Base-by-base conservation (phyloP, 2,113 vertebrate genomes). In the Corythornis vintsioides region DNA sequence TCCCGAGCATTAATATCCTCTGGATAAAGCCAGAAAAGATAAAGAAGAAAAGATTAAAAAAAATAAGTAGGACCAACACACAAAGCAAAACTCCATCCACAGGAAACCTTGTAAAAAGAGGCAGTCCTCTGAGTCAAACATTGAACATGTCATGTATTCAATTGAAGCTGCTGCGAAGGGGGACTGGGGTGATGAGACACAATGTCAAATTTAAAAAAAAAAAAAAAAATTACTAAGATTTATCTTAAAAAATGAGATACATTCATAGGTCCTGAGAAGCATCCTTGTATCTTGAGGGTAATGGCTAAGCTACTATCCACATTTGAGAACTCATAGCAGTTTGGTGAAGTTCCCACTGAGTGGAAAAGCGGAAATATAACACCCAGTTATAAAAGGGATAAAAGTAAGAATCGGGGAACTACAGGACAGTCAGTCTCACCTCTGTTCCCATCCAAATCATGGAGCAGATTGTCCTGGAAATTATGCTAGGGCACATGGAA, bases 161-260 rank as follows among this genome's bases (percentile, higher is more conserved):
- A 99, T 99, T 60, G 99, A 99, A 96, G 99, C 99, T 0, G 99
- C 99, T 77, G 99, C 98, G 35, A 99, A 99, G 96, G 98, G 98
- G 85, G 97, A 98, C 79, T 99, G 99, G 98, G 98, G 98, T 38
- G 59, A 35, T 38, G 59, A 61, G 20, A 60, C 22, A 38, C 59
- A 61, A 61, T 61, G 24, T 7, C 15, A 35, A 35, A 24, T 35
- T 60, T 24, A 16, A 38, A 38, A 38, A 6, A 38, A 16, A 61
- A 38, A 10, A 25, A 38, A 25, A 13, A 33, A 9, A 53, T 26
- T 7, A 15, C 15, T 26, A 53, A 28, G 28, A 53, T 28, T 52
- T 52, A 25, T 25, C 53, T 61, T 61, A 26, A 16, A 61, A 61
- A 40, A 38, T 26, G 38, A 38, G 14, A 17, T 38, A 35, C 60